Evolutionary conservation across 2,888 invertebrate species (phyloP), one percentile per base, ranked within the genome.

Genomic region (Podotricha telesiphe): DNA sequence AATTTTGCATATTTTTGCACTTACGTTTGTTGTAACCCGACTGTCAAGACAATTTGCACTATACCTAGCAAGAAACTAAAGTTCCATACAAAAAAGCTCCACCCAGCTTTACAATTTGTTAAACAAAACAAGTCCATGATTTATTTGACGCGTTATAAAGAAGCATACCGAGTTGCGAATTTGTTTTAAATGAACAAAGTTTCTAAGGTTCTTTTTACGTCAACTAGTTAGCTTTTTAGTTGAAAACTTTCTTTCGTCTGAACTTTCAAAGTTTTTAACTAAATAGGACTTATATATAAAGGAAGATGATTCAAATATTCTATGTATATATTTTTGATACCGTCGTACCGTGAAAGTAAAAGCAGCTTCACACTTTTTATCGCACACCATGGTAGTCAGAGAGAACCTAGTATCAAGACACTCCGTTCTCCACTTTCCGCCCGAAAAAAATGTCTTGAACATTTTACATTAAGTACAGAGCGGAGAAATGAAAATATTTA

Each of bases 71-170:
- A 48, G 50, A 58, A 59, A 45, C 8, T n/a, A 7, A 28, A 53
- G 34, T 42, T 42, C 40, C 42, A 61, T 53, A 59, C 58, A 50
- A 50, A 47, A 56, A 2, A 28, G 28, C 28, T 28, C n/a, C 10
- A 7, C 45, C n/a, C 34, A 15, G 28, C 62, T 28, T 47, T 28
- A 47, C 62, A 62, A 47, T 62, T 28, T 28, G 28, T 28, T 28
- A 28, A 28, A 47, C 28, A 47, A 62, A 42, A 22, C 42, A 59
- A 59, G 17, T 8, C 53, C 53, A 69, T 72, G 72, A 72, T 72
- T 72, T 69, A 72, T 72, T 65, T 61, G 72, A 72, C 72, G 65
- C 45, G 61, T 69, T 67, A 67, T 72, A 67, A 72, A 69, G 65
- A 67, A 53, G 50, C 45, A 67, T 69, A 67, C 17, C 53, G 48